phyloP scores from a whole-genome alignment of 1,140 invertebrate species.

The Zaprionus taronus region DNA sequence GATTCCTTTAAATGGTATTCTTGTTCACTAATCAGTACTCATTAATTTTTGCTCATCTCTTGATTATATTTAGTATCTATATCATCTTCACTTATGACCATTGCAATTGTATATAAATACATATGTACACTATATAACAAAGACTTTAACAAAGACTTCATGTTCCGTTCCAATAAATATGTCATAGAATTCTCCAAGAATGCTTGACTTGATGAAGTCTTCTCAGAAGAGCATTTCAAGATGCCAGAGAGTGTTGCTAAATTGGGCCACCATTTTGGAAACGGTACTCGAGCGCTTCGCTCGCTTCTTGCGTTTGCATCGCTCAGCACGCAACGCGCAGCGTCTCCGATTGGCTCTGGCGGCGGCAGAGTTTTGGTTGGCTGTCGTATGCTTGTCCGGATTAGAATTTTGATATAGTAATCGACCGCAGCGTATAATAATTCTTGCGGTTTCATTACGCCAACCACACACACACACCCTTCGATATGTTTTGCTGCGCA shows the following conservation, averaged over 20 bases:
- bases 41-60: too few relatives aligned
- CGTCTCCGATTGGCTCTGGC: slow-evolving; percentile 36
- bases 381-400: slow-evolving; percentile 34
- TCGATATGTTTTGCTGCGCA: slow-evolving; percentile 64
- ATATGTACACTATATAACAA: too few relatives aligned
- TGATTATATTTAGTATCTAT: neutral
- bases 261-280: neutral
- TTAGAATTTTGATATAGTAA: slow-evolving; percentile 80
- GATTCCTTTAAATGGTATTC: neutral
- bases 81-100: too few relatives aligned
- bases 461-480: slow-evolving; percentile 66
- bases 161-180: too few relatives aligned
- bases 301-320: neutral
- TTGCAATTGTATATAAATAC: too few relatives aligned
- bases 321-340: neutral
- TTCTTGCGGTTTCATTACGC: slow-evolving; percentile 83
- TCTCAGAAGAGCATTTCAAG: neutral
- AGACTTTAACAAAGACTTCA: too few relatives aligned
- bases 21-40: neutral
- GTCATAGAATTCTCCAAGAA: neutral
- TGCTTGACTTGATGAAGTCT: neutral
- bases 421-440: slow-evolving; percentile 83
- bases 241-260: neutral
- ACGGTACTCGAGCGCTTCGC: neutral
- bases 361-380: slow-evolving; percentile 54